These are phyloP conservation scores for Encarsia formosa DNA, from an alignment of 2,888 invertebrate species.

Conservation along the genomic window DNA sequence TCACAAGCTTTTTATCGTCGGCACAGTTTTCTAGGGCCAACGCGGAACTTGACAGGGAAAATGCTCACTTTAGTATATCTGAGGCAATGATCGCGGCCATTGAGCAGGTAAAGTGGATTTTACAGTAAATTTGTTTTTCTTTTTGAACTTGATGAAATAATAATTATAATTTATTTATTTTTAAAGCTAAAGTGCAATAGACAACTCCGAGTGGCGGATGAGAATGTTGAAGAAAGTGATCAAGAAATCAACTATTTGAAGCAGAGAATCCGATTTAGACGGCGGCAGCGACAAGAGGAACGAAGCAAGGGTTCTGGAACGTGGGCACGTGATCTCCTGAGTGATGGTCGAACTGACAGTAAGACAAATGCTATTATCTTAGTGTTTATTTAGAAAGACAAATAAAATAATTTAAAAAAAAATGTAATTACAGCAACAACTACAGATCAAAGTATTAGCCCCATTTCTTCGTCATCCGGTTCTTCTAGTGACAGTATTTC, in stretches of 20 bases:
- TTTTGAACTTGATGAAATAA: background rate
- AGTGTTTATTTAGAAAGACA: too few relatives aligned
- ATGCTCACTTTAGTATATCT: constrained; percentile 80
- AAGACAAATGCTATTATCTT: too few relatives aligned
- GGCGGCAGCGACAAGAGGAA: constrained; percentile 55
- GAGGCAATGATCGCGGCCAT: constrained; percentile 81
- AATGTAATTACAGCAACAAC: constrained; percentile 49
- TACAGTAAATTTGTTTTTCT: constrained; percentile 1
- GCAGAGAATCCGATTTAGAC: constrained; percentile 60
- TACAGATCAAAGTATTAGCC: constrained; percentile 56
- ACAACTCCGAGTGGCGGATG: constrained; percentile 52
- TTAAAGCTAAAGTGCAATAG: constrained; percentile 59
- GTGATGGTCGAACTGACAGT: constrained; percentile 55
- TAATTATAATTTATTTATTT: background rate
- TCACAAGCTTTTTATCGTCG: constrained; percentile 69
- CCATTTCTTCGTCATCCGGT: constrained; percentile 54
- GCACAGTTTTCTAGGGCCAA: constrained; percentile 67
- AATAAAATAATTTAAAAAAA: too few relatives aligned
- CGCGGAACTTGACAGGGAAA: constrained; percentile 77
- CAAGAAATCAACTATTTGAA: constrained; percentile 64
- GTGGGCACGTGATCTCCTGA: constrained; percentile 45
- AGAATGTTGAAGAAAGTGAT: constrained; percentile 59
- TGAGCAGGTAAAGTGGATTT: constrained; percentile 56
- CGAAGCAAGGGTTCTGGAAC: constrained; percentile 33
- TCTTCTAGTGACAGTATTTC: constrained; percentile 52